These are phyloP conservation scores for Aricia artaxerxes DNA, from an alignment of 2,888 invertebrate genomes.

Conservation along the genomic window DNA sequence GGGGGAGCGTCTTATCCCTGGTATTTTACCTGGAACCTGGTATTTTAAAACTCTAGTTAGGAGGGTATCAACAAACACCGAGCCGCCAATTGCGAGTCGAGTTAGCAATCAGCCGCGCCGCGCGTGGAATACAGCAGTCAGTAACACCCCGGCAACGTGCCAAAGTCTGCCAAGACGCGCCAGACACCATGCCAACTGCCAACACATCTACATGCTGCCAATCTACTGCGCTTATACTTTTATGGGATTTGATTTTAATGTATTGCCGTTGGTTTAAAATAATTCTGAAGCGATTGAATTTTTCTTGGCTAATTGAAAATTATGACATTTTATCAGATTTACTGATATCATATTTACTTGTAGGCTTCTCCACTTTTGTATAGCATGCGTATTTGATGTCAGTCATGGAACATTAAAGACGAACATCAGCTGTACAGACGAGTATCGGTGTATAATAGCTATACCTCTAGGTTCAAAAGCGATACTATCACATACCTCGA, in stretches of 20 bases:
- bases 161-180: not conserved
- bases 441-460: too few relatives aligned
- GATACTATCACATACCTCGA: not conserved
- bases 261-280: too few relatives aligned
- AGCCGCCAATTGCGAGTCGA: not conserved
- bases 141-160: not conserved
- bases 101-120: constrained; percentile 7
- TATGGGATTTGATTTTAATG: not conserved
- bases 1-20: too few relatives aligned
- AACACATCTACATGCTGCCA: not conserved
- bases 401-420: too few relatives aligned
- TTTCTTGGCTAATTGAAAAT: too few relatives aligned
- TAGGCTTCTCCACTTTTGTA: too few relatives aligned
- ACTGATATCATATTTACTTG: too few relatives aligned
- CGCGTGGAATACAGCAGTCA: not conserved
- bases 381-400: too few relatives aligned
- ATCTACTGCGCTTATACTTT: not conserved
- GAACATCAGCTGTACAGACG: too few relatives aligned
- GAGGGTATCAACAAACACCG: not conserved
- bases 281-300: too few relatives aligned
- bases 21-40: too few relatives aligned
- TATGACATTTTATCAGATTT: too few relatives aligned
- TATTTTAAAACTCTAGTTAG: not conserved
- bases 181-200: not conserved
- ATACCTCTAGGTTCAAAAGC: not conserved